Conservation (phyloP, 2,888 invertebrate genomes). For the Blomia tropicalis region DNA sequence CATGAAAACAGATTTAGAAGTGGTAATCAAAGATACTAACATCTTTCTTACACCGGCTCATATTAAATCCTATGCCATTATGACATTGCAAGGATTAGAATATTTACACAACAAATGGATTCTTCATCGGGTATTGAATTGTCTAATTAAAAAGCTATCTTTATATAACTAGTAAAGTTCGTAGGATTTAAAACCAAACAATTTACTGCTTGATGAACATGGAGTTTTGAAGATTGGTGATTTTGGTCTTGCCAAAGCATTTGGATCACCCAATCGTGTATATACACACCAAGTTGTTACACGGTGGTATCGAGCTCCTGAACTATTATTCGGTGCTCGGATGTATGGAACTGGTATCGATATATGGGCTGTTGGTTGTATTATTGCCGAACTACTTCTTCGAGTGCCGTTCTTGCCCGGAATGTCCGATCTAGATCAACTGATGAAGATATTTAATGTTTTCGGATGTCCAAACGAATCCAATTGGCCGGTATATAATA, state of each 20-base stretch:
- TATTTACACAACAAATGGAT: slow-evolving; percentile 92
- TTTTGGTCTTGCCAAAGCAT: slow-evolving; percentile 94
- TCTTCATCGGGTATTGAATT: slow-evolving; percentile 54
- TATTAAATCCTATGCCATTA: slow-evolving; percentile 85
- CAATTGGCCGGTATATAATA: slow-evolving; percentile 76
- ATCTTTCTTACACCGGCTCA: slow-evolving; percentile 77
- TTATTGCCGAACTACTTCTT: slow-evolving; percentile 80
- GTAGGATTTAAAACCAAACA: slow-evolving; percentile 90
- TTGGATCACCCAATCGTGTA: slow-evolving; percentile 83
- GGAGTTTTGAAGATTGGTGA: slow-evolving; percentile 94
- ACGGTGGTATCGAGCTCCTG: slow-evolving; percentile 58
- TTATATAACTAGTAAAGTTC: slow-evolving; percentile 17
- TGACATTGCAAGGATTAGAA: slow-evolving; percentile 84
- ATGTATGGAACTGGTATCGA: slow-evolving; percentile 94
- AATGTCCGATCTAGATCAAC: slow-evolving; percentile 88
- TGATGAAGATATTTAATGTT: slow-evolving; percentile 83
- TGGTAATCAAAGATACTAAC: slow-evolving; percentile 50
- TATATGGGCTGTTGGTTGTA: slow-evolving; percentile 98
- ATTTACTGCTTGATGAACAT: slow-evolving; percentile 75
- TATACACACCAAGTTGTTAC: slow-evolving; percentile 98
- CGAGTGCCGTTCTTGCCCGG: slow-evolving; percentile 82
- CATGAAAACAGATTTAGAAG: slow-evolving; percentile 97
- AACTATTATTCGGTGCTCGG: slow-evolving; percentile 81
- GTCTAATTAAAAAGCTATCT: slow-evolving; percentile 8
- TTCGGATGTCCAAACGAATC: slow-evolving; percentile 83